Evolutionary conservation across 2,797 vertebrate genomes (phyloP), one percentile per base, ranked within the genome.

Genomic region (Antennarius maculatus): DNA sequence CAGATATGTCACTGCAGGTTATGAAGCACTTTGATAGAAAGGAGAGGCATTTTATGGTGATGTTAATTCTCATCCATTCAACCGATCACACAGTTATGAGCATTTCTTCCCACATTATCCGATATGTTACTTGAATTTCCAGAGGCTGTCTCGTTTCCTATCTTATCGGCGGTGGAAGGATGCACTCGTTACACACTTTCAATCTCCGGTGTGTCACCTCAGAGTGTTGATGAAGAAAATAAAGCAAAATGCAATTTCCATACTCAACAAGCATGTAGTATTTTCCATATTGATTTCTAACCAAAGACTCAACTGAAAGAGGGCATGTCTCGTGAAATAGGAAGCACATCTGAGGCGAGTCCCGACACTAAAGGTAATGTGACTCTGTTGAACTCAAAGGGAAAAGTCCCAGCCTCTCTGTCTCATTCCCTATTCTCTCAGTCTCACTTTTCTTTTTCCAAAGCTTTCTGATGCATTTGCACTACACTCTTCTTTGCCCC

Each of bases 401-500:
- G 68, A 72, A 10, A 69, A 62, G 69, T 71, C 68, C 49, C 59
- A 6, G 1, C 57, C 17, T 17, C 34, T 62, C 55, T 15, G 11
- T 18, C 34, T 23, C 27, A 66, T 53, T 59, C 23, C 61, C 39
- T 66, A n/a, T 48, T 69, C 54, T 69, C 56, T 58, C 41, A 23
- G 47, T 71, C 61, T 77, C 31, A 8, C 61, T 54, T 56, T 55
- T 51, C 49, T 61, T 15, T 28, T 7, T 27, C 34, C 18, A 10
- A 75, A 74, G 74, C 82, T 86, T 77, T 78, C 80, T 66, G 80
- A 86, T 88, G 87, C 89, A 89, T 87, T 92, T 89, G 77, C 61
- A 50, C 83, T 79, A 65, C 84, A 90, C 89, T 90, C 84, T 74
- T 82, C 79, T 77, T 23, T 87, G 82, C 82, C 86, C 90, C 23